Percentiles rank a stretch among this genome's conserved stretches.
Conservation (phyloP, 2,797 vertebrate species). For the Ateles fusciceps region DNA sequence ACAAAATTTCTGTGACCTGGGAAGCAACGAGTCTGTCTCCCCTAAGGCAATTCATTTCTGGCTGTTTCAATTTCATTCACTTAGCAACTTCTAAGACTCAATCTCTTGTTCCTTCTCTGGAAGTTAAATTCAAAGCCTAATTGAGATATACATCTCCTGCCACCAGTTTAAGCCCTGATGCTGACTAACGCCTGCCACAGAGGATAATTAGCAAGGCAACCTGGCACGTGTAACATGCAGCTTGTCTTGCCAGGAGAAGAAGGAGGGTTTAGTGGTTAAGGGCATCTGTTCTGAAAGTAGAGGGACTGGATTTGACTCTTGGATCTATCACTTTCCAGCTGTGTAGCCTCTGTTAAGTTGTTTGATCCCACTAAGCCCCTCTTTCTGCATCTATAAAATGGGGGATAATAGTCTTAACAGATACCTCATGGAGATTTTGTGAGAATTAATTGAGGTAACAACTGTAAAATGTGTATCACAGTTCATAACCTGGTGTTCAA, state of each 20-base stretch:
- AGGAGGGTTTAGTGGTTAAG: not conserved
- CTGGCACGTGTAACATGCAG: not conserved
- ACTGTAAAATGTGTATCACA: not conserved
- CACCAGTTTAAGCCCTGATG: not conserved
- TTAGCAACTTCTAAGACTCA: slow-evolving; percentile 66
- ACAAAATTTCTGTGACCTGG: slow-evolving; percentile 59
- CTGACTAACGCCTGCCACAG: not conserved
- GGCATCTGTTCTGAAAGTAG: not conserved
- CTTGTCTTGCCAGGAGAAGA: rapidly evolving
- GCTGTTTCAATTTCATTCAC: slow-evolving; percentile 69
- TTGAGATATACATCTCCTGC: slow-evolving; percentile 56
- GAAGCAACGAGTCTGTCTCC: slow-evolving; percentile 42
- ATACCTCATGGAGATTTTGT: not conserved
- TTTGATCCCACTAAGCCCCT: not conserved
- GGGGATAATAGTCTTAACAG: not conserved
- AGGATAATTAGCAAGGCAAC: not conserved
- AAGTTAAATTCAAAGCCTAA: slow-evolving; percentile 65
- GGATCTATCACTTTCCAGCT: not conserved
- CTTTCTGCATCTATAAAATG: slow-evolving; percentile 6
- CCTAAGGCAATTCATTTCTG: slow-evolving; percentile 68
- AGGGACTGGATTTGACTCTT: not conserved
- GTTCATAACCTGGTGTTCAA: not conserved
- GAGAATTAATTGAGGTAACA: not conserved
- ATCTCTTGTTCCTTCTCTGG: slow-evolving; percentile 37
- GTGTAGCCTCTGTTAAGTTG: not conserved